phyloP scores from a whole-genome alignment of 2,888 invertebrate species.

The Netelia melanura region DNA sequence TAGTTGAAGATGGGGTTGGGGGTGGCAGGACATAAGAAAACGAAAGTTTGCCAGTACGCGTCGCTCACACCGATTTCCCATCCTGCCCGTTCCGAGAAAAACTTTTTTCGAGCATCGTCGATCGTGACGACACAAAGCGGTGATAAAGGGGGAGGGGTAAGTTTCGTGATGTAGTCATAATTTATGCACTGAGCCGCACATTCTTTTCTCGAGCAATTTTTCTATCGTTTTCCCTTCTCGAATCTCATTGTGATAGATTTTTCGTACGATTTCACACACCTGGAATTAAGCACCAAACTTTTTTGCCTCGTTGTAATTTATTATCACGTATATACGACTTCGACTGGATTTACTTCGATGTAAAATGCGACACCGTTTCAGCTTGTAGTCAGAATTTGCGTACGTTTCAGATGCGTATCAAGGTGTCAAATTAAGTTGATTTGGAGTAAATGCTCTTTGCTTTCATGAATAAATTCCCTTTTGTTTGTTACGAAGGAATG shows the following conservation, averaged over 20 bases:
- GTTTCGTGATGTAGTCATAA: constrained; percentile 80
- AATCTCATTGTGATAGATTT: constrained; percentile 64
- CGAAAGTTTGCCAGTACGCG: constrained; percentile 61
- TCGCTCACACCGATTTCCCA: constrained; percentile 59
- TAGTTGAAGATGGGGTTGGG: constrained; percentile 3
- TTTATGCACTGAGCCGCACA: constrained; percentile 80
- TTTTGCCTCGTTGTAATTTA: constrained; percentile 34
- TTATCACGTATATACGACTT: background rate
- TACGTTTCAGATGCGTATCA: constrained; percentile 22
- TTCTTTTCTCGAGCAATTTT: constrained; percentile 48
- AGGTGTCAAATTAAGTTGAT: background rate
- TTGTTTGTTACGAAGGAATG: no score
- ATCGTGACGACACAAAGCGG: constrained; percentile 26
- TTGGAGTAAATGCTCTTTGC: no score
- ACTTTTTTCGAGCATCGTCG: constrained; percentile 70
- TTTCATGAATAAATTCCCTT: no score
- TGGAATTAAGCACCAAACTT: constrained; percentile 22
- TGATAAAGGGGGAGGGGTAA: constrained; percentile 27
- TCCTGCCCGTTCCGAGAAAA: constrained; percentile 54
- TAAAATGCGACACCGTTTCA: constrained; percentile 1
- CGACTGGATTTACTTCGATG: constrained; percentile 5
- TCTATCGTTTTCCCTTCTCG: constrained; percentile 34
- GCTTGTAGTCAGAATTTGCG: constrained; percentile 15
- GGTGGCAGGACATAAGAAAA: constrained; percentile 42
- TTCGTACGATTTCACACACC: constrained; percentile 45